phyloP scores from a whole-genome alignment of 2,797 vertebrate species.

The Hoplostethus atlanticus region DNA sequence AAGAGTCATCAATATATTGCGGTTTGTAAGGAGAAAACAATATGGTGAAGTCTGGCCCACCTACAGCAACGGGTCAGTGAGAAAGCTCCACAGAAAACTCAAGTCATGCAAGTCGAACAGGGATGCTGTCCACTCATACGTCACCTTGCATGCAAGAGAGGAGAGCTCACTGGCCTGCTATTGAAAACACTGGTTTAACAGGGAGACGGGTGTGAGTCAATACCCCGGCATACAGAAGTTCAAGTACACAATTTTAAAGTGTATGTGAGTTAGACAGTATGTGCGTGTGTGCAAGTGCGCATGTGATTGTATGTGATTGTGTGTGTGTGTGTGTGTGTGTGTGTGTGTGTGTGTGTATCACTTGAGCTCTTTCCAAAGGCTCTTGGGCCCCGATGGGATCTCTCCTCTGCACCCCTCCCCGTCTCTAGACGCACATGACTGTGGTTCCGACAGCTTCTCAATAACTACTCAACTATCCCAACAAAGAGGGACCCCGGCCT shows the following conservation, averaged over 20 bases:
- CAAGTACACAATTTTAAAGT: slow-evolving; percentile 55
- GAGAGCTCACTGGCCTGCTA: slow-evolving; percentile 45
- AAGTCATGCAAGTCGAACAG: slow-evolving; percentile 39
- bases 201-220: slow-evolving; percentile 44
- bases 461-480: slow-evolving; percentile 64
- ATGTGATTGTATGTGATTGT: too few species aligned
- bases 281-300: slow-evolving; percentile 23
- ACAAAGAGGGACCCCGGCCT: slow-evolving; percentile 60
- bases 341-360: slow-evolving; percentile 45
- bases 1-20: slow-evolving; percentile 57
- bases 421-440: slow-evolving; percentile 56
- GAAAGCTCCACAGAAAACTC: slow-evolving; percentile 48
- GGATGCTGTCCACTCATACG: slow-evolving; percentile 52
- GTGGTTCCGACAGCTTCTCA: slow-evolving; percentile 65
- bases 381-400: slow-evolving; percentile 56
- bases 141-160: slow-evolving; percentile 66
- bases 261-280: slow-evolving; percentile 28
- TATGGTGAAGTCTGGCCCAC: slow-evolving; percentile 43
- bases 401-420: slow-evolving; percentile 59
- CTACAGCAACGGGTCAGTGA: slow-evolving; percentile 50
- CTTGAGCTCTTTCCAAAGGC: slow-evolving; percentile 61
- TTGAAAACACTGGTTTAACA: slow-evolving; percentile 58
- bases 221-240: slow-evolving; percentile 46
- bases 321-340: slow-evolving; percentile 11
- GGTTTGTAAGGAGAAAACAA: slow-evolving; percentile 56